phyloP scores from a whole-genome alignment of 2,113 vertebrate genomes.

The Calyptommatus sinebrachiatus region DNA sequence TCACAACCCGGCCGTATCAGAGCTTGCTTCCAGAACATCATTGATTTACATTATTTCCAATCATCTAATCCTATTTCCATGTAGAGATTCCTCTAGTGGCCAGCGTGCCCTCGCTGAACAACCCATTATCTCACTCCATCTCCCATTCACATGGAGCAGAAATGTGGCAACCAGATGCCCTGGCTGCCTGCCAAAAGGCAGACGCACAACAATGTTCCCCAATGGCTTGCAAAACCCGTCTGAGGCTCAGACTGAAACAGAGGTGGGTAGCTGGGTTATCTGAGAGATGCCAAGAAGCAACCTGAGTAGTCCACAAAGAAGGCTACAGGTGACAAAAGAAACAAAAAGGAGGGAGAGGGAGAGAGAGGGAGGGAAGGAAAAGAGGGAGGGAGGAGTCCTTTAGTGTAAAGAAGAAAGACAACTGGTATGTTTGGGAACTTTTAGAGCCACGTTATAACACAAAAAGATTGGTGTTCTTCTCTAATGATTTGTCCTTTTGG shows the following conservation, averaged over 20 bases:
- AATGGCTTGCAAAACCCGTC: conserved; percentile 9
- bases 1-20: background rate
- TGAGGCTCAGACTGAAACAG: background rate
- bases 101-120: background rate
- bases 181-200: conserved; percentile 16
- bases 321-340: background rate
- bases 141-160: conserved; percentile 8
- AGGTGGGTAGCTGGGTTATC: conserved; percentile 5
- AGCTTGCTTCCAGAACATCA: conserved; percentile 7
- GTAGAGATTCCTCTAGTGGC: conserved; percentile 1
- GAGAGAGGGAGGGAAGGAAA: background rate
- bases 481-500: background rate
- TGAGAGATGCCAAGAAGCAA: conserved; percentile 3
- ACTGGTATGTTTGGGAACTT: too few relatives aligned
- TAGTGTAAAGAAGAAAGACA: background rate
- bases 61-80: conserved; percentile 30
- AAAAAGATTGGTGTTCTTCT: background rate
- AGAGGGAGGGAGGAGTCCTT: too few relatives aligned
- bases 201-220: conserved; percentile 7
- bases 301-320: background rate
- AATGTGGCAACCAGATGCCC: conserved; percentile 25
- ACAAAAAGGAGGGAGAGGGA: background rate
- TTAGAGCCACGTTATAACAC: background rate
- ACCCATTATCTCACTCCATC: conserved; percentile 18
- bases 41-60: conserved; percentile 17